Percentiles rank a stretch among this genome's conserved stretches.
Evolutionary conservation across 2,797 vertebrate genomes (phyloP).

Genomic region (Dipus sagitta): DNA sequence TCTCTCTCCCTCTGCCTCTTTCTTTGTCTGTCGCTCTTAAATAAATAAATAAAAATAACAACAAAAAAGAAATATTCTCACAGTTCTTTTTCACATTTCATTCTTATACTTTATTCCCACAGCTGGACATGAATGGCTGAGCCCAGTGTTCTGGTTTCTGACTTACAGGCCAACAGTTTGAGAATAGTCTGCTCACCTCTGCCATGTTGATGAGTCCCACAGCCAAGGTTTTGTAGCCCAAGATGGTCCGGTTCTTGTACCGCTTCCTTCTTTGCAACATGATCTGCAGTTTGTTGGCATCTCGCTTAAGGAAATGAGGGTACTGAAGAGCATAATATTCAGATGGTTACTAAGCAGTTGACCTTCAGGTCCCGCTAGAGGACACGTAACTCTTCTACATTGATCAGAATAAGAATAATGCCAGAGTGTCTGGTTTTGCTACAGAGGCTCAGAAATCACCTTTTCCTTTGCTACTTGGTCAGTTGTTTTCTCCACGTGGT

Average conservation of each 20-base stretch:
- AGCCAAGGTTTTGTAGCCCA: constrained; percentile 95
- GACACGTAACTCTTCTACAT: neutral
- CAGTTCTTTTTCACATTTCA: no score
- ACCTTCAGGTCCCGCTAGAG: neutral
- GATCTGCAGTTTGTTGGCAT: constrained; percentile 96
- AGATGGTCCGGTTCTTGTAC: constrained; percentile 94
- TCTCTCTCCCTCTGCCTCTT: no score
- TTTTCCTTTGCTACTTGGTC: neutral
- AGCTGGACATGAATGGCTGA: neutral
- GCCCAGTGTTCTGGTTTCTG: neutral
- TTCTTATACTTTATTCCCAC: no score
- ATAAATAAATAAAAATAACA: no score
- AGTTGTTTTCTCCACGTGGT: neutral
- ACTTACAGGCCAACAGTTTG: neutral
- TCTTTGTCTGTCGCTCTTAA: no score
- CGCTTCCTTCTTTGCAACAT: constrained; percentile 94
- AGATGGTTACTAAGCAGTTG: neutral
- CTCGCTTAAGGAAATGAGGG: constrained; percentile 95
- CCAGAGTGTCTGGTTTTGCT: neutral
- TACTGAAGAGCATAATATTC: constrained; percentile 86
- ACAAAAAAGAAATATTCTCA: no score
- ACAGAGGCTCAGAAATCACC: neutral
- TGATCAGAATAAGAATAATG: neutral
- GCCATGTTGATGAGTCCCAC: constrained; percentile 96
- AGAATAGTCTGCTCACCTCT: constrained; percentile 87